Percentiles rank a stretch among this genome's conserved stretches.
phyloP scores from a whole-genome alignment of 2,888 invertebrate genomes.

The Willowsia nigromaculata region DNA sequence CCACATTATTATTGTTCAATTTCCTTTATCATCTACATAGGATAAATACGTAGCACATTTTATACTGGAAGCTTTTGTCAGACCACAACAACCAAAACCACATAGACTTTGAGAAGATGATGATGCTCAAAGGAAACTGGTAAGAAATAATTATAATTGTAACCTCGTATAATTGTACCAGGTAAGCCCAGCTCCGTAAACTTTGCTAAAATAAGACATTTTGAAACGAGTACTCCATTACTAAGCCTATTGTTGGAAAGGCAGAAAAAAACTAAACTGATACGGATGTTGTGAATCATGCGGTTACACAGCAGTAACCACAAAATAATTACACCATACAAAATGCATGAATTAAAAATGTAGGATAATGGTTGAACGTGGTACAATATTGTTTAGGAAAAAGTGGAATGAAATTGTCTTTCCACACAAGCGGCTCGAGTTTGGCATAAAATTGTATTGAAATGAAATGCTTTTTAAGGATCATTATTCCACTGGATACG shows the following conservation, averaged over 20 bases:
- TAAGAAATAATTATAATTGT: background rate
- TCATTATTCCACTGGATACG: constrained; percentile 53
- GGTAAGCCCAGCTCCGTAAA: background rate
- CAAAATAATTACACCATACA: constrained; percentile 38
- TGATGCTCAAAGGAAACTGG: constrained; percentile 26
- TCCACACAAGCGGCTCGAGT: background rate
- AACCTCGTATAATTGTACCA: background rate
- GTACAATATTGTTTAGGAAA: background rate
- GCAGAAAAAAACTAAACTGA: constrained; percentile 9
- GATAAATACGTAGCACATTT: background rate
- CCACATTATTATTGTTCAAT: too few relatives aligned
- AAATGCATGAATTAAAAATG: background rate
- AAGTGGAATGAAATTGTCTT: background rate
- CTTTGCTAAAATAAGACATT: constrained; percentile 50
- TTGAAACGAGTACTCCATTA: background rate
- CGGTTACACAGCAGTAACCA: constrained; percentile 51
- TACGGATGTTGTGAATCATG: constrained; percentile 65
- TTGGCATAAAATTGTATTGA: constrained; percentile 37
- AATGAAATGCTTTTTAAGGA: constrained; percentile 64
- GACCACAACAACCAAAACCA: constrained; percentile 47
- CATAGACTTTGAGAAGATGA: constrained; percentile 24
- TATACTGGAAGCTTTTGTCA: background rate
- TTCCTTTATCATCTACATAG: too few relatives aligned
- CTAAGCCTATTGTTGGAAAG: constrained; percentile 18
- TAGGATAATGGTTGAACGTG: background rate